phyloP scores from a whole-genome alignment of 2,797 vertebrate species.

The Amblyopsis hoosieri region DNA sequence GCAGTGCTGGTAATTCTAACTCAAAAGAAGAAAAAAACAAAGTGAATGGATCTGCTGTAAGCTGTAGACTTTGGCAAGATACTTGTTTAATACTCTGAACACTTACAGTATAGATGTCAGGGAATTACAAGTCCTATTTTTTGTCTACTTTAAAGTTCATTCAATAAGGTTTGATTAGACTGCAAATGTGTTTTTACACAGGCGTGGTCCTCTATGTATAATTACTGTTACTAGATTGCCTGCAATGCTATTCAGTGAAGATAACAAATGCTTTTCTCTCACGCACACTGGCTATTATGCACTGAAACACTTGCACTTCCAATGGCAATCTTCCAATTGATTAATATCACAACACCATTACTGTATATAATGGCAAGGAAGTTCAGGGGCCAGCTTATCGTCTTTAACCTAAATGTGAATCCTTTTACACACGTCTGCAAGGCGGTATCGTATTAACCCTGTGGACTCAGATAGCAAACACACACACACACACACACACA shows the following conservation, averaged over 20 bases:
- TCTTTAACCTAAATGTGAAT: no score
- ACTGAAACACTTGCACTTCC: no score
- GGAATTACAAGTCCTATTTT: neutral
- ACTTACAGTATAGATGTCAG: neutral
- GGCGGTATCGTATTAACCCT: neutral
- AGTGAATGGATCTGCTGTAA: neutral
- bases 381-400: no score
- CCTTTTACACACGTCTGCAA: slow-evolving; percentile 2
- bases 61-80: neutral
- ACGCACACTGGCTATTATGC: no score
- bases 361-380: no score
- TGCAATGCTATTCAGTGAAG: no score
- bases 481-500: slow-evolving; percentile 16
- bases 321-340: no score
- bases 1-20: slow-evolving; percentile 33
- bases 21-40: slow-evolving; percentile 8
- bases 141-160: slow-evolving; percentile 2
- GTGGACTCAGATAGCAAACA: slow-evolving; percentile 14
- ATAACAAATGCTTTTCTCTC: no score
- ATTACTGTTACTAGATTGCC: no score
- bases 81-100: neutral
- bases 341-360: no score
- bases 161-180: neutral
- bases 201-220: neutral
- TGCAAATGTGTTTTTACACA: neutral